Evolutionary conservation across 1,140 invertebrate genomes (phyloP).

Genomic region (Caenorhabditis inopinata): DNA sequence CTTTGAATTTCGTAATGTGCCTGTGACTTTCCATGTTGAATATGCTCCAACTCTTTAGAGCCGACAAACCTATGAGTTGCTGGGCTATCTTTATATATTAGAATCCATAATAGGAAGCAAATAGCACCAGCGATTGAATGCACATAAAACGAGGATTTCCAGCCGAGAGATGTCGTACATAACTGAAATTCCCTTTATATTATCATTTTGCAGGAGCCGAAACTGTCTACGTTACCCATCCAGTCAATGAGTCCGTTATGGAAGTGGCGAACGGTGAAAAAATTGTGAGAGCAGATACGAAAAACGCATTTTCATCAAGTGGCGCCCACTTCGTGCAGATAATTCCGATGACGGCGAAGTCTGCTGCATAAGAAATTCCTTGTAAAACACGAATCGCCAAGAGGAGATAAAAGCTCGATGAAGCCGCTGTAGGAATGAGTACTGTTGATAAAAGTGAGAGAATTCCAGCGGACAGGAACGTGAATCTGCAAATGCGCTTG

Average conservation of each 20-base stretch:
- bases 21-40: constrained; percentile 22
- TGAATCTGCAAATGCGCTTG: too few species aligned
- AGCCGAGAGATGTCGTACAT: not conserved
- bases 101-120: constrained; percentile 3
- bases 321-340: constrained; percentile 35
- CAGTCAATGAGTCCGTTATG: constrained; percentile 2
- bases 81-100: constrained; percentile 13
- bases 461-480: constrained; percentile 28
- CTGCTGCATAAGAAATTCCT: constrained; percentile 39
- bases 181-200: constrained; percentile 9
- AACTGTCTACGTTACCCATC: constrained; percentile 4
- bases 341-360: constrained; percentile 39
- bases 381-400: not conserved
- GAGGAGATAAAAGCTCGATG: not conserved
- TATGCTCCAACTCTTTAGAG: not conserved
- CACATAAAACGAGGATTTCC: constrained; percentile 18
- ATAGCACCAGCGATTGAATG: not conserved
- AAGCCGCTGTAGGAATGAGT: not conserved
- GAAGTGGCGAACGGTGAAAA: constrained; percentile 1
- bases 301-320: constrained; percentile 29
- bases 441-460: constrained; percentile 1
- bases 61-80: not conserved
- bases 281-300: constrained; percentile 9
- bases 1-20: not conserved
- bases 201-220: not conserved